These are phyloP conservation scores for Isichthys henryi DNA, from an alignment of 2,113 vertebrate genomes.

Conservation along the genomic window DNA sequence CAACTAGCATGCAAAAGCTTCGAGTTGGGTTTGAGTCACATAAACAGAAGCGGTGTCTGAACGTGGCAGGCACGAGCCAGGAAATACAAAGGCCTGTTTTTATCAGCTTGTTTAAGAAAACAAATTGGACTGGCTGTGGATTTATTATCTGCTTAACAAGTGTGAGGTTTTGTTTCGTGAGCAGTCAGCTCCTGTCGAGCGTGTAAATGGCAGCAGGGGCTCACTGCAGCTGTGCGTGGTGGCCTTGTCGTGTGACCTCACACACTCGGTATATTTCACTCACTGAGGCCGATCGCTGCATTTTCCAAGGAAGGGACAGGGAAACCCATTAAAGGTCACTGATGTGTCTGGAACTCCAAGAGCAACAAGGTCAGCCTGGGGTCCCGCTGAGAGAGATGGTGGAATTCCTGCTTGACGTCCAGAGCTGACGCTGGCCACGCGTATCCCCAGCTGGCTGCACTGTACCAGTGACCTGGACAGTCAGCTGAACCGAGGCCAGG, in stretches of 20 bases:
- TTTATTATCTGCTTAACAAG: slow-evolving; percentile 9
- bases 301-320: not conserved
- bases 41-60: not conserved
- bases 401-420: not conserved
- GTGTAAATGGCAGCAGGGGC: not conserved
- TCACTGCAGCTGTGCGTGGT: not conserved
- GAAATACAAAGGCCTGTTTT: slow-evolving; percentile 6
- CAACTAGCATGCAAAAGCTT: not conserved
- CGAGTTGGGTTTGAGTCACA: not conserved
- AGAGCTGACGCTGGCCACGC: not conserved
- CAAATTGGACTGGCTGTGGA: not conserved
- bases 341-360: not conserved
- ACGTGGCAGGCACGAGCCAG: not conserved
- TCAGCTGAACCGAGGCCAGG: not conserved
- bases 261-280: not conserved
- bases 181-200: not conserved
- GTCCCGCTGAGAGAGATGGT: not conserved
- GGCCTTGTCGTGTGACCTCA: not conserved
- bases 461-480: not conserved
- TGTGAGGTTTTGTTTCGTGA: not conserved
- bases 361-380: not conserved
- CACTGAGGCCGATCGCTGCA: not conserved
- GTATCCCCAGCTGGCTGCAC: not conserved
- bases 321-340: not conserved
- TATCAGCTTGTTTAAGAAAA: slow-evolving; percentile 10